Percentiles rank a stretch among this genome's conserved stretches.
These are phyloP conservation scores for Phaethon lepturus DNA, from an alignment of 2,113 vertebrate species.

Conservation along the genomic window DNA sequence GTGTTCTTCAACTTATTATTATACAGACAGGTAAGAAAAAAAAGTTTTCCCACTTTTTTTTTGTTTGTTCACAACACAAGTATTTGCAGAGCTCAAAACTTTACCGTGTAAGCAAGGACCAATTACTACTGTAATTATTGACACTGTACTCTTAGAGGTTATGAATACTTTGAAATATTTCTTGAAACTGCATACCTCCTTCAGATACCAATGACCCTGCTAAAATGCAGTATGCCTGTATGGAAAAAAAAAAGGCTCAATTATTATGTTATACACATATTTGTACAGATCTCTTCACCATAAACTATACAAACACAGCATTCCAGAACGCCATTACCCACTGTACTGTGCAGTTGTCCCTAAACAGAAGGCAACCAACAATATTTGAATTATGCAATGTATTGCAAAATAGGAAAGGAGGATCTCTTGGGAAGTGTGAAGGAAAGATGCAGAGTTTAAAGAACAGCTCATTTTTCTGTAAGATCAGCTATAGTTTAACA, in stretches of 20 bases:
- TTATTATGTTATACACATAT: neutral
- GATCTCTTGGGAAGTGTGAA: neutral
- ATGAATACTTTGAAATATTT: slow-evolving; percentile 10
- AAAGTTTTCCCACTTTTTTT: neutral
- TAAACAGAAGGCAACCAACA: neutral
- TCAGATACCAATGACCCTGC: slow-evolving; percentile 96
- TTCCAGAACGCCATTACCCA: neutral
- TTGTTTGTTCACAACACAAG: neutral
- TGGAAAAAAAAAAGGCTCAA: neutral
- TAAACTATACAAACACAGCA: accelerated
- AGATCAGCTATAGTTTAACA: neutral
- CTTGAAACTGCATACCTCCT: slow-evolving; percentile 85
- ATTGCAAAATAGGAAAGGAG: neutral
- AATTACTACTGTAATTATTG: neutral
- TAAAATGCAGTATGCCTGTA: slow-evolving; percentile 96
- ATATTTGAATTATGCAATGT: neutral
- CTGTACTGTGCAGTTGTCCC: neutral
- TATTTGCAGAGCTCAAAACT: neutral
- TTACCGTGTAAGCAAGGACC: neutral
- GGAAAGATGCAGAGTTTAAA: neutral
- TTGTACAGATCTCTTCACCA: neutral
- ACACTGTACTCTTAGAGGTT: neutral
- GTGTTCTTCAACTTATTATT: neutral
- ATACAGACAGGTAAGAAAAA: neutral
- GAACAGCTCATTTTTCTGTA: neutral